Conservation (phyloP, 1,140 invertebrate genomes). For the Platyura marginata region DNA sequence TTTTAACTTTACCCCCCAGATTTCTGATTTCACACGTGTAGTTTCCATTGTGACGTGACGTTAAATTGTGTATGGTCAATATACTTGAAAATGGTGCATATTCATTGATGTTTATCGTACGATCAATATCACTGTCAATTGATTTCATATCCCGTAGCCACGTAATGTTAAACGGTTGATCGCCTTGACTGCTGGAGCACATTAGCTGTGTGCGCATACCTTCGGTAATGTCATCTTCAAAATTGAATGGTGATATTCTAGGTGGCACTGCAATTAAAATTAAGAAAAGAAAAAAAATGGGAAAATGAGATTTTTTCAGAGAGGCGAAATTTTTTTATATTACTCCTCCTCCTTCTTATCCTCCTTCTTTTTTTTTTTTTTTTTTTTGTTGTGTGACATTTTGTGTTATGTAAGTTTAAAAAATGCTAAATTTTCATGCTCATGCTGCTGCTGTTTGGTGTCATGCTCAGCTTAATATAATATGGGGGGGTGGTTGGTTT, state of each 20-base stretch:
- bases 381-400: too few relatives aligned
- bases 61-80: conserved; percentile 40
- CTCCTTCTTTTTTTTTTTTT: too few relatives aligned
- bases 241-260: conserved; percentile 38
- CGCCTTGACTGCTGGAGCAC: conserved; percentile 58
- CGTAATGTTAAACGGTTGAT: conserved; percentile 49
- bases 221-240: conserved; percentile 44
- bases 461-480: too few relatives aligned
- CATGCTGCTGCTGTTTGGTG: too few relatives aligned
- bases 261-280: conserved; percentile 42
- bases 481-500: too few relatives aligned
- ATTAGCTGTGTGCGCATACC: conserved; percentile 59
- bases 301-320: too few relatives aligned
- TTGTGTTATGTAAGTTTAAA: too few relatives aligned
- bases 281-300: too few relatives aligned
- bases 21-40: conserved; percentile 46
- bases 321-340: too few relatives aligned
- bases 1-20: conserved; percentile 32
- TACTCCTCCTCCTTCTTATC: too few relatives aligned
- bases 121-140: conserved; percentile 12
- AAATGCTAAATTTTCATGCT: too few relatives aligned
- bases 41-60: conserved; percentile 39
- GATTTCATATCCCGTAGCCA: conserved; percentile 38
- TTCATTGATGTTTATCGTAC: conserved; percentile 20
- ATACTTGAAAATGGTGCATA: conserved; percentile 30